These are phyloP conservation scores for Clarias magur DNA, from an alignment of 2,113 vertebrate species.

Conservation along the genomic window DNA sequence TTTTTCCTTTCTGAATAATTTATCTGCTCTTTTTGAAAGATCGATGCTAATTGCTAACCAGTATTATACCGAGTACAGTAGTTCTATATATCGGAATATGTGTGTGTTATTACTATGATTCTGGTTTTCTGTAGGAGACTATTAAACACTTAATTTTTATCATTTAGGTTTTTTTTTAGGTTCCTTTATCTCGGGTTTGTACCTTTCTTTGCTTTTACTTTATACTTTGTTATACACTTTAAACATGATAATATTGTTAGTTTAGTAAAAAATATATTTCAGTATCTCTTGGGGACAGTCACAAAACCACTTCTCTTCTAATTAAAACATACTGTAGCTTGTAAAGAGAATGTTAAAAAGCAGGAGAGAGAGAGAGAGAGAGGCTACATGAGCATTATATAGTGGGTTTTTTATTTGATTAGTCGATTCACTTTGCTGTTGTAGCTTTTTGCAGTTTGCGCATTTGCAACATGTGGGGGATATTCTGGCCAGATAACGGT, in stretches of 20 bases:
- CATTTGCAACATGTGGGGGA: slow-evolving; percentile 99
- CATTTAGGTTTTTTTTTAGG: background rate
- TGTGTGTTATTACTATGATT: background rate
- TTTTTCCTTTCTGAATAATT: slow-evolving; percentile 56
- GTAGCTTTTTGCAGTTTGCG: slow-evolving; percentile 99
- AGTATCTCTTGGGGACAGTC: background rate
- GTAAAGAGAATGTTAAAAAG: background rate
- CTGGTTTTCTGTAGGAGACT: background rate
- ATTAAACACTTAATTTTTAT: background rate
- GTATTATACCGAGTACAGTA: background rate
- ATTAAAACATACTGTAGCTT: background rate
- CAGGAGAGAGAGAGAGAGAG: background rate
- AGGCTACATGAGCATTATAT: slow-evolving; percentile 10
- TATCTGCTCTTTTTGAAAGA: slow-evolving; percentile 51
- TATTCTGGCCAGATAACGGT: slow-evolving; percentile 92
- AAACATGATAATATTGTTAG: background rate
- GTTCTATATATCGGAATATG: background rate
- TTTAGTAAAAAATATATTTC: background rate
- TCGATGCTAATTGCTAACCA: slow-evolving; percentile 44
- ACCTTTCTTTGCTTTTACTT: background rate
- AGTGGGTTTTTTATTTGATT: background rate
- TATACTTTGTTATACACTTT: background rate
- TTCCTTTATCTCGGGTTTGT: background rate
- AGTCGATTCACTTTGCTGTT: slow-evolving; percentile 20
- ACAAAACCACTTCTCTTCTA: background rate